These are phyloP conservation scores for Diorhabda sublineata DNA, from an alignment of 1,140 invertebrate genomes.

Conservation along the genomic window DNA sequence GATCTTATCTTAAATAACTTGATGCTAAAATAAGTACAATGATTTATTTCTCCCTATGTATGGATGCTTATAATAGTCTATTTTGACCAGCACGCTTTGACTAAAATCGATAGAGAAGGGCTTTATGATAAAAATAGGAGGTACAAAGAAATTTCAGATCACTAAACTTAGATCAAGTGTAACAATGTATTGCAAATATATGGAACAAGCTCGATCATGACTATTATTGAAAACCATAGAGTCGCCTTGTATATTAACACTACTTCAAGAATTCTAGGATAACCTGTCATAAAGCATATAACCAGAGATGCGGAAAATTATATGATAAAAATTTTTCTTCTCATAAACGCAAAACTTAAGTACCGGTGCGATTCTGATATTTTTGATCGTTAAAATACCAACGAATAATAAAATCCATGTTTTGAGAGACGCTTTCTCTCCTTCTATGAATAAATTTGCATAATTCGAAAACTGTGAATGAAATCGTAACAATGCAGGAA, in stretches of 20 bases:
- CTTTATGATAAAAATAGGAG: no score
- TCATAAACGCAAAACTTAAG: background rate
- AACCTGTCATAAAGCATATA: slow-evolving; percentile 7
- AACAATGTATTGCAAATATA: no score
- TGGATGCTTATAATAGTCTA: no score
- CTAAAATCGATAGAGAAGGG: no score
- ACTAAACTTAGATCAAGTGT: no score
- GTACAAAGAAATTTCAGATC: no score
- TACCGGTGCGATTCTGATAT: background rate
- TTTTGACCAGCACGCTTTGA: no score
- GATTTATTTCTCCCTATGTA: no score
- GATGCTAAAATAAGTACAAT: no score
- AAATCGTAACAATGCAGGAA: background rate
- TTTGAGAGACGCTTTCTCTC: background rate
- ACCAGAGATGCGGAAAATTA: slow-evolving; percentile 6
- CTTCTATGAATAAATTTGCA: background rate
- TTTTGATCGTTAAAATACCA: slow-evolving; percentile 15
- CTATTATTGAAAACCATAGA: background rate
- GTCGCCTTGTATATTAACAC: background rate
- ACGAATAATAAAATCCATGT: background rate
- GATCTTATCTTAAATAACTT: no score
- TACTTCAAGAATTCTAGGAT: background rate
- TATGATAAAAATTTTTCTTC: background rate
- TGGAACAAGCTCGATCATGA: no score
- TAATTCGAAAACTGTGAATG: slow-evolving; percentile 1